Base-by-base conservation (phyloP, 2,888 invertebrate species). In the Theodoxus fluviatilis region DNA sequence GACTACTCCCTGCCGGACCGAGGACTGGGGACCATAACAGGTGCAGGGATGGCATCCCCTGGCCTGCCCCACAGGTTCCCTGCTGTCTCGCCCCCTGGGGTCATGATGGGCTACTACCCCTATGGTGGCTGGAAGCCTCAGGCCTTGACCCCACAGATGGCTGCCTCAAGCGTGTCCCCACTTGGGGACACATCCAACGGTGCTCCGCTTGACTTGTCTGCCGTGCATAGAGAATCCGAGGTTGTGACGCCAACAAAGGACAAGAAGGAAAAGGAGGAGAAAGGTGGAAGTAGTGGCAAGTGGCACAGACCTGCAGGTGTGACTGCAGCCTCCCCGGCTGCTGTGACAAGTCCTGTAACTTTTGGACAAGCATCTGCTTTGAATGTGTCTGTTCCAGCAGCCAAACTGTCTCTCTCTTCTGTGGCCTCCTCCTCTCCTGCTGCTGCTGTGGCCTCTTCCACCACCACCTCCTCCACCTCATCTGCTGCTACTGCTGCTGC, bases 1-100 rank as follows among this genome's bases (percentile, higher is more conserved):
- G 81, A 83, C 71, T 83, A 82, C 72, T 81, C 75, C 67, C 74
- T 82, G 25, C 83, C 83, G 28, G 83, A 83, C 64, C 72, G 83
- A 43, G 83, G 83, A 12, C 73, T 83, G 25, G 77, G 80, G 6
- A 37, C 61, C 1, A 73, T 74, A 28, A 65, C 76, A n/a, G 64
- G 74, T 2, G 55, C 79, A 25, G 73, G 73, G 31, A 69, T 76
- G 52, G 68, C 73, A 25, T 68, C 68, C 61, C 75, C 68, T n/a
- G 43, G 52, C 3, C 40, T 59, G 15, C 76, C 77, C 9, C 76
- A 79, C 1, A 70, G 76, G 28, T 74, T 78, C 52, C 74, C 75
- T 2, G 71, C 71, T 7, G 43, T 70, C 18, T 43, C 72, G 4
- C 73, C 75, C 6, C 70, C 70, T 35, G 55, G 64, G 7, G 72